Evolutionary conservation across 2,888 invertebrate genomes (phyloP), one percentile per base, ranked within the genome.

Genomic region (Pyrocoelia pectoralis): DNA sequence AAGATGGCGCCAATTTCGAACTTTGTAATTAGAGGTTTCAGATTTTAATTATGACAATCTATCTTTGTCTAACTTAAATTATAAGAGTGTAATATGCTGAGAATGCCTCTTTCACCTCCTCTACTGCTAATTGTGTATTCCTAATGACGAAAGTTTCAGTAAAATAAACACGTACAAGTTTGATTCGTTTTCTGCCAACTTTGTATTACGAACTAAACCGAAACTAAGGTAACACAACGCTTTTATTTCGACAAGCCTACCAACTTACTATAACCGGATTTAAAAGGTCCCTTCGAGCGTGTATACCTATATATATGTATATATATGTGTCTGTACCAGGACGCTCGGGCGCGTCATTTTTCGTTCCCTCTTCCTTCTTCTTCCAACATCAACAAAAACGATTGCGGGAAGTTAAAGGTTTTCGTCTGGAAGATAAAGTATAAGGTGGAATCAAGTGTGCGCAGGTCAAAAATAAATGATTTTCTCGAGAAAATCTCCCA

Each of bases 391-490:
- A 8, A 15, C 41, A 43, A 43, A 43, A 46, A 63, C 57, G 57
- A 58, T 58, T 57, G 46, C 56, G 46, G 56, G 15, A 56, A 61
- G 61, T 51, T 33, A 57, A 63, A 54, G 56, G 28, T 53, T 50
- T 54, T 41, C 63, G 63, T 64, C 63, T 64, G 55, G 28, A 64
- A 64, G 63, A 64, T 56, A 59, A 63, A 64, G 63, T 64, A 59
- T 54, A 58, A 64, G 59, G 59, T 55, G 51, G 56, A 55, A 64
- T 59, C 58, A 56, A 69, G 67, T 72, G 72, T 77, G 79, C 79
- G 79, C 79, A 79, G 74, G 79, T 79, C 79, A 76, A 79, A 78
- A 79, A 77, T 78, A 77, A 79, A 79, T 77, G 79, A 79, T 79
- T 79, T 79, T 79, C 79, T 74, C 75, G 74, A 74, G 76, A 78